Percentiles rank a stretch among this genome's conserved stretches.
Conservation (phyloP, 2,888 invertebrate species). For the Andrena haemorrhoa region DNA sequence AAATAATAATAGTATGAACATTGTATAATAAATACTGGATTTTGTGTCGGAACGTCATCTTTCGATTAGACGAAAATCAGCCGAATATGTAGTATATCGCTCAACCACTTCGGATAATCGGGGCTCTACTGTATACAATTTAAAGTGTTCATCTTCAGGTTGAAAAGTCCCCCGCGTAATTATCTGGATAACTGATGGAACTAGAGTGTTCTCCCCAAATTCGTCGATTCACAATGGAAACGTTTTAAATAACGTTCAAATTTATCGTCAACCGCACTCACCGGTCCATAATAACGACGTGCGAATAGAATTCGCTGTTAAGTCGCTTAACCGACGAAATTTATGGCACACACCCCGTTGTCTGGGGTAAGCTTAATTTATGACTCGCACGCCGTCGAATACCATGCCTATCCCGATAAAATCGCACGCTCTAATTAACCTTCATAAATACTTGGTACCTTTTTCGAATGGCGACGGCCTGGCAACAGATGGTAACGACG, state of each 20-base stretch:
- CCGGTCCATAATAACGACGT: neutral
- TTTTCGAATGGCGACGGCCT: neutral
- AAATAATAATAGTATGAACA: too few species aligned
- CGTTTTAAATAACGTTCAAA: neutral
- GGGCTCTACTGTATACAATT: too few species aligned
- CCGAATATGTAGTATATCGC: too few species aligned
- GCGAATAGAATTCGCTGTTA: constrained; percentile 16
- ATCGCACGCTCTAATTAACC: constrained; percentile 25
- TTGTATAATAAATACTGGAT: too few species aligned
- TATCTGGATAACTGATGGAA: neutral
- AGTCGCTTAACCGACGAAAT: constrained; percentile 26
- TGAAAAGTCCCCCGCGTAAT: too few species aligned
- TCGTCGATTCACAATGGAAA: neutral
- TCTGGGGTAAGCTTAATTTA: constrained; percentile 21
- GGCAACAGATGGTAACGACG: constrained; percentile 7
- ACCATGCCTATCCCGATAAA: constrained; percentile 18
- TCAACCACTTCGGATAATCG: too few species aligned
- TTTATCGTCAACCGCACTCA: neutral
- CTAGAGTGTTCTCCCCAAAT: neutral
- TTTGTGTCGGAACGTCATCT: too few species aligned
- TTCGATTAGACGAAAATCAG: too few species aligned
- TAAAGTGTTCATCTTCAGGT: too few species aligned
- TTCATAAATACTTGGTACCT: constrained; percentile 15
- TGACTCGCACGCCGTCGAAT: constrained; percentile 4
- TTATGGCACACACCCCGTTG: constrained; percentile 8